phyloP scores from a whole-genome alignment of 2,113 vertebrate species.

The Fukomys damarensis region DNA sequence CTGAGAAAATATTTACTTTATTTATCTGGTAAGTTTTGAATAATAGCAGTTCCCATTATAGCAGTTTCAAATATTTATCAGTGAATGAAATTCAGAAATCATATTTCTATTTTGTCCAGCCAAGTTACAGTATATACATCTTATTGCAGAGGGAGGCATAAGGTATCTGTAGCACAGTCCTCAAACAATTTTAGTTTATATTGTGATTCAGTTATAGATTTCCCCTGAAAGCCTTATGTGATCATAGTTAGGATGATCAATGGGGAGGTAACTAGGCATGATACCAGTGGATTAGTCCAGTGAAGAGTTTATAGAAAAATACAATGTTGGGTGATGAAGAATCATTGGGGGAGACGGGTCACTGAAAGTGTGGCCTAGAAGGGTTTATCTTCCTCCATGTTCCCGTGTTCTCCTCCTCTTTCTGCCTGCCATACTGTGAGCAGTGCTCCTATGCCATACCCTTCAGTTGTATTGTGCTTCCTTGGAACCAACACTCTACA shows the following conservation, averaged over 20 bases:
- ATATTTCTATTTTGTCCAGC: neutral
- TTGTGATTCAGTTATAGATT: neutral
- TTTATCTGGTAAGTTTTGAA: no score
- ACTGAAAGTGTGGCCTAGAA: neutral
- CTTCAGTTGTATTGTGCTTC: neutral
- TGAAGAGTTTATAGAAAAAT: neutral
- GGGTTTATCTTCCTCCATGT: fast-evolving
- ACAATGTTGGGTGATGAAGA: neutral
- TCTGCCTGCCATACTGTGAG: neutral
- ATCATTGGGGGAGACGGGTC: no score
- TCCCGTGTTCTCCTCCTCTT: neutral
- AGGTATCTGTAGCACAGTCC: neutral
- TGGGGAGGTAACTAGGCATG: neutral
- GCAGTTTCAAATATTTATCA: neutral
- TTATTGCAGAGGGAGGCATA: neutral
- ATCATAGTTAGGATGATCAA: neutral
- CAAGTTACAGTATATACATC: neutral
- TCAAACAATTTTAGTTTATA: neutral
- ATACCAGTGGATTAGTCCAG: neutral
- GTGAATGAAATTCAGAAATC: neutral
- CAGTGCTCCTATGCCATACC: neutral
- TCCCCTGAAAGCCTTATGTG: neutral
- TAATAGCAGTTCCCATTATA: neutral
- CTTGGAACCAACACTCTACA: neutral
- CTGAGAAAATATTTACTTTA: neutral